phyloP scores from a whole-genome alignment of 2,797 vertebrate species.

The Malacoctenus gilli region DNA sequence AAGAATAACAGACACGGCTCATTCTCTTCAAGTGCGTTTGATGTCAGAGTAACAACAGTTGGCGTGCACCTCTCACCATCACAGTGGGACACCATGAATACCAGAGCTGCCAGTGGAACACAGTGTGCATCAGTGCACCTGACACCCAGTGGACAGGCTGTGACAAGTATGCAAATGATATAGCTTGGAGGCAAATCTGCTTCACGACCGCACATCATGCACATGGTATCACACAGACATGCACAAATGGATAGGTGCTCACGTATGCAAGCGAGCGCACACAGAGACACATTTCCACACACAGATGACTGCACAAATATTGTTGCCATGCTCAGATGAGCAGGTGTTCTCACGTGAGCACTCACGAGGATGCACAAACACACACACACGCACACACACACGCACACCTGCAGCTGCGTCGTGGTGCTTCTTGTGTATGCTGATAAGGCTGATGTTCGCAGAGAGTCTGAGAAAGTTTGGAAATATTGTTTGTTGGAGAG shows the following conservation, averaged over 20 bases:
- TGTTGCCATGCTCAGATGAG: constrained; percentile 56
- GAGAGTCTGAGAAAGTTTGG: constrained; percentile 19
- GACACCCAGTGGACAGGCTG: constrained; percentile 68
- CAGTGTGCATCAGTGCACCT: constrained; percentile 67
- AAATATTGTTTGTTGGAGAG: neutral
- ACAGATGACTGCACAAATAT: constrained; percentile 60
- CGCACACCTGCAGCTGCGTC: constrained; percentile 23
- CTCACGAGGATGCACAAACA: constrained; percentile 31
- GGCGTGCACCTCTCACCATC: constrained; percentile 35
- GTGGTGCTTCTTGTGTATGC: neutral
- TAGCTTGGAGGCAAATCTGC: constrained; percentile 73
- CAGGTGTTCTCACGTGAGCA: constrained; percentile 52
- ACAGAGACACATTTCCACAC: constrained; percentile 24
- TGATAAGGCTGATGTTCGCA: constrained; percentile 15
- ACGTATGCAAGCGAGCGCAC: constrained; percentile 29
- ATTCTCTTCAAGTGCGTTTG: constrained; percentile 44
- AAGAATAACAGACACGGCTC: constrained; percentile 16
- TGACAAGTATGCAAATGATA: constrained; percentile 79
- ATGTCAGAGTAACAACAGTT: constrained; percentile 59
- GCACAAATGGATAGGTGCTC: constrained; percentile 64
- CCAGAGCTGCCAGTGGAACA: constrained; percentile 61
- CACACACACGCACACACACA: constrained; percentile 26
- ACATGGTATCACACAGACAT: constrained; percentile 69
- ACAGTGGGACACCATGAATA: constrained; percentile 63
- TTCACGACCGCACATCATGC: constrained; percentile 70